These are phyloP conservation scores for Gorsachius goisagi DNA, from an alignment of 2,113 vertebrate genomes.

Conservation along the genomic window DNA sequence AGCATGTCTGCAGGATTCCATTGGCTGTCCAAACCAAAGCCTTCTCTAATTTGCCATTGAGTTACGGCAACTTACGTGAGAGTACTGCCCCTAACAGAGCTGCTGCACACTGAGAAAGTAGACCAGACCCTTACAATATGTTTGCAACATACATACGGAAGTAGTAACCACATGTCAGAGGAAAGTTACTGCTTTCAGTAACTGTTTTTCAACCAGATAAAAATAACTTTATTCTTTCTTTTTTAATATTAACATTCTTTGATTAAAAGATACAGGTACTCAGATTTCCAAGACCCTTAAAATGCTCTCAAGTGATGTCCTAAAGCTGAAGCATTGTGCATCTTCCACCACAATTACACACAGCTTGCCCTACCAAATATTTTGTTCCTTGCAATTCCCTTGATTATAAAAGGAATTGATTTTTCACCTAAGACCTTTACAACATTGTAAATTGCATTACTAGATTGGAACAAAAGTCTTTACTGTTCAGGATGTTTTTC, in stretches of 20 bases:
- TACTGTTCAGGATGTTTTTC: background rate
- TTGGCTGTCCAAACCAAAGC: background rate
- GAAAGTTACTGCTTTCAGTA: background rate
- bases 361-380: background rate
- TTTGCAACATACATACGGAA: background rate
- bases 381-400: conserved; percentile 10
- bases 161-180: background rate
- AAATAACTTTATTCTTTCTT: background rate
- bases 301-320: background rate
- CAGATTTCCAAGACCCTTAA: background rate
- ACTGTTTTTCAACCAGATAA: background rate
- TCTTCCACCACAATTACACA: background rate
- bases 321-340: background rate
- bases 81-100: background rate
- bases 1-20: background rate
- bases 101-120: background rate
- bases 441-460: background rate
- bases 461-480: background rate
- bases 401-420: background rate
- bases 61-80: background rate
- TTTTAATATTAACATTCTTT: background rate
- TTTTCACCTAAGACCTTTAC: background rate
- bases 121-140: background rate
- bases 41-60: background rate
- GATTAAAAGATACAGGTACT: background rate